Base-by-base conservation (phyloP, 2,113 vertebrate species). In the Neodon shergylaensis region DNA sequence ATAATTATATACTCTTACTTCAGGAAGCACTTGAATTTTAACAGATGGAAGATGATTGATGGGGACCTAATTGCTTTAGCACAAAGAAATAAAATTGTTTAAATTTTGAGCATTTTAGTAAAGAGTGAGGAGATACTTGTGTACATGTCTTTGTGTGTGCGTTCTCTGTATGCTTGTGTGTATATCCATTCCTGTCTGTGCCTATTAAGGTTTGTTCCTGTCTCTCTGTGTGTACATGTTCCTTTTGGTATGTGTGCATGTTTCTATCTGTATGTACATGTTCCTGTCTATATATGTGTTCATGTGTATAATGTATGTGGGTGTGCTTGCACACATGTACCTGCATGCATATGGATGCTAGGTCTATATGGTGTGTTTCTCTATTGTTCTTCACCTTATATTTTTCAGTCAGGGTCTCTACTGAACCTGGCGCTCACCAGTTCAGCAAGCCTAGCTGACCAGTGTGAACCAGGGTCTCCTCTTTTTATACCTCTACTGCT, bases 1-100 rank as follows among this genome's bases (percentile, higher is more conserved):
- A 13, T 66, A 92, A 49, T 97, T 95, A 58, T 82, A 22, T 92
- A 7, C 21, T 88, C 26, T 76, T 84, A 47, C 31, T 85, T 61
- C 81, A 91, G 44, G 33, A 93, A 85, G 61, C 86, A 77, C 52
- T 94, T 86, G n/a, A 79, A 63, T 91, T 83, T 82, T n/a, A 73
- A 73, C 85, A 78, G 26, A 68, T 24, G 28, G 66, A 88, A 78
- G 26, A 68, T n/a, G 39, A 66, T 70, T 68, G 5, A 5, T 76
- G 36, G 58, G 6, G 3, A 81, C 54, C 22, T 58, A 66, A 49
- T 39, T 94, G 49, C 82, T 93, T 84, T 22, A 84, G 17, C n/a
- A 68, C 54, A 90, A 89, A 90, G 65, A 36, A 91, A 94, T 7
- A 74, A 79, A 91, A 84, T 42, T 87, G 24, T 5, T 90, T 91